A percentile compares a stretch with the other conserved stretches of the same genome.
Evolutionary conservation across 2,797 vertebrate genomes (phyloP).

Genomic region (Lepus townsendii): DNA sequence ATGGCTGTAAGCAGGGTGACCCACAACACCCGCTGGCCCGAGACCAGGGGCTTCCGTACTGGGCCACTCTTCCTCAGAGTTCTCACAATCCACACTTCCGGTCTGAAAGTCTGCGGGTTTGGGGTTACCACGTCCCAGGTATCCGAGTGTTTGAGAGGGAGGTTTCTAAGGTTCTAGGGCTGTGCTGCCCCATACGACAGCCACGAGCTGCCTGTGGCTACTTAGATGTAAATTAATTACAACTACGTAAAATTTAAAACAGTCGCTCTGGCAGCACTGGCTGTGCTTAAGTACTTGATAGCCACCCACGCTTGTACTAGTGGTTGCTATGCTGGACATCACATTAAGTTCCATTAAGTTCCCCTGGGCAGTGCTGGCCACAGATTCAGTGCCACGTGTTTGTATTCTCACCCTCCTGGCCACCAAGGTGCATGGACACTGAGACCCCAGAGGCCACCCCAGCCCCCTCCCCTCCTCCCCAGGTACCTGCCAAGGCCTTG

Average conservation of each 20-base stretch:
- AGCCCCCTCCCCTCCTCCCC: background rate
- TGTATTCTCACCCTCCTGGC: background rate
- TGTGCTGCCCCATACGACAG: background rate
- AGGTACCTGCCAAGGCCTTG: constrained; percentile 94
- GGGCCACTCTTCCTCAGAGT: background rate
- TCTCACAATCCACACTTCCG: background rate
- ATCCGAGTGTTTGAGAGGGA: background rate
- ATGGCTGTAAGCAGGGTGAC: background rate
- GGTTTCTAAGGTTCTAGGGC: background rate
- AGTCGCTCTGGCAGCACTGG: background rate
- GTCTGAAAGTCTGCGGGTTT: background rate
- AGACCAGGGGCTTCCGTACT: background rate
- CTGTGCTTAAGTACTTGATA: background rate
- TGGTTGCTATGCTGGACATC: background rate
- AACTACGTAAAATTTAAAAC: background rate
- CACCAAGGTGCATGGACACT: background rate
- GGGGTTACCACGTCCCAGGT: background rate
- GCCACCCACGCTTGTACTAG: background rate
- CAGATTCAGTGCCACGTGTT: background rate
- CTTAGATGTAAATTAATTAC: background rate
- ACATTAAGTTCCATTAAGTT: background rate
- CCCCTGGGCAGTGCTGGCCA: background rate
- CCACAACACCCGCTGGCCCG: background rate
- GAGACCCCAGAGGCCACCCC: too few species aligned
- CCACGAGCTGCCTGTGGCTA: background rate